Conservation (phyloP, 2,888 invertebrate species). For the Nemapogon koenigi region DNA sequence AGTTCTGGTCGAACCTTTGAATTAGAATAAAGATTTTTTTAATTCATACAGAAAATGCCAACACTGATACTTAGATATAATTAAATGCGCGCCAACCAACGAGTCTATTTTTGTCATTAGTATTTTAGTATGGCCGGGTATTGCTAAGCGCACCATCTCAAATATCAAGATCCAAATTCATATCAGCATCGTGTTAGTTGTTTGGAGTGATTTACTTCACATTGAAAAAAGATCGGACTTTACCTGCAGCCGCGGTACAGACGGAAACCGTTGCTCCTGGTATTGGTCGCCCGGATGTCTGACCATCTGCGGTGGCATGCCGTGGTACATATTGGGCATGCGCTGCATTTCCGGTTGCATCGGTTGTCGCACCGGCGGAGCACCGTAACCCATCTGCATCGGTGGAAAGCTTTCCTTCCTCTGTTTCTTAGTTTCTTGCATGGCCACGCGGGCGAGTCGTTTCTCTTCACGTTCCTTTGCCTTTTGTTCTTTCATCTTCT, state of each 20-base stretch:
- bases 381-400: not conserved
- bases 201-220: too few species aligned
- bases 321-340: conserved; percentile 19
- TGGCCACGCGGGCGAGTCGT: conserved; percentile 39
- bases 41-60: too few species aligned
- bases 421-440: conserved; percentile 44
- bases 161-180: too few species aligned
- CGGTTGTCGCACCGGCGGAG: conserved; percentile 10
- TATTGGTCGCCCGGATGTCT: conserved; percentile 21
- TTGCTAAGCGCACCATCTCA: too few species aligned
- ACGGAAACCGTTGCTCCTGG: conserved; percentile 30
- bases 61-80: too few species aligned
- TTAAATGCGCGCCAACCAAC: too few species aligned
- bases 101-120: too few species aligned
- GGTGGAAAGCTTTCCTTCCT: conserved; percentile 29
- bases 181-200: too few species aligned
- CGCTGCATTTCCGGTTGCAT: conserved; percentile 13
- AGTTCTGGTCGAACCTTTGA: conserved; percentile 45
- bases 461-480: conserved; percentile 58
- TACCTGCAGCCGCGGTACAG: conserved; percentile 37
- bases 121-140: too few species aligned
- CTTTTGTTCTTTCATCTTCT: conserved; percentile 47
- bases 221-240: too few species aligned
- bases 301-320: conserved; percentile 14
- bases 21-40: too few species aligned